Base-by-base conservation (phyloP, 2,113 vertebrate genomes). In the Symphodus melops region DNA sequence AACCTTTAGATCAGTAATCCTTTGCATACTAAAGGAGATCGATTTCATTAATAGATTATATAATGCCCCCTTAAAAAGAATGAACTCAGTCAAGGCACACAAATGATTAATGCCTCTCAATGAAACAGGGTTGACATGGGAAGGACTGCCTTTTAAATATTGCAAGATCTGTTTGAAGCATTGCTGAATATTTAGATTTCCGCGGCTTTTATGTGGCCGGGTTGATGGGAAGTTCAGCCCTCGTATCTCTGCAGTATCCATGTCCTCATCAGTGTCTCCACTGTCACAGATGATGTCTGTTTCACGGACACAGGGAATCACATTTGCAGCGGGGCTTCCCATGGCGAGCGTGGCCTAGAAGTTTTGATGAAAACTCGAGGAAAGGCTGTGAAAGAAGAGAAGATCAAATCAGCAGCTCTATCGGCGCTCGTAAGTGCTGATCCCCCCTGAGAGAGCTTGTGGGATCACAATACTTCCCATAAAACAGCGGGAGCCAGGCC, bases 391-490 rank as follows among this genome's bases (percentile, higher is more conserved):
- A 90, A 90, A 85, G 85, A 79, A 68, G 79, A 87, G 85, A 82
- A 80, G 91, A 91, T 92, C 86, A 91, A 92, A 93, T 92, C 84
- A 83, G 82, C 68, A 36, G 83, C 72, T 92, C 86, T 63, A 79
- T 82, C 83, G 62, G 82, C 78, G 76, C 85, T 87, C 65, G 67
- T 92, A 85, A 90, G 89, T 75, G 84, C 83, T 66, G 90, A 84
- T 83, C 82, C 82, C 80, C 76, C 76, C 79, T 37, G 77, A 86
- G 84, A 90, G 83, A 83, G 74, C 81, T 87, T 60, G 84, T 21
- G 75, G 80, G 85, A 92, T 86, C 88, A 92, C 92, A 92, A 91
- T 92, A 80, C 91, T 88, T 82, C 86, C 84, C 77, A 85, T 93
- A 91, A 92, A 93, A 93, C 92, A 91, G 88, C 80, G 52, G 93